Base-by-base conservation (phyloP, 2,888 invertebrate genomes). In the Pachycephus smyrnensis region DNA sequence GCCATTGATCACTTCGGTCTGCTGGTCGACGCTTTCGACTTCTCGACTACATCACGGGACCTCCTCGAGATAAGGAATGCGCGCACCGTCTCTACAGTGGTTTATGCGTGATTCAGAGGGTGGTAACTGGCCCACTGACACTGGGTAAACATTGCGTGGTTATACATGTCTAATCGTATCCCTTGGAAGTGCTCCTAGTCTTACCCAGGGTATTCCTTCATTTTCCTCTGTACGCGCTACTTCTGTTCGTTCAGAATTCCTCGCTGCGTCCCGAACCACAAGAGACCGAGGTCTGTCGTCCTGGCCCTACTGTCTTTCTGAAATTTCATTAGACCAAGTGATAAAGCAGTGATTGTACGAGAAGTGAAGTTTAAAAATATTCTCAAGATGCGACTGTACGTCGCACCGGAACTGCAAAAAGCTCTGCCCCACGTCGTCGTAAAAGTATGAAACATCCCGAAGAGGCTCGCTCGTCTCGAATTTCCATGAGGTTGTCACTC, bases 121-220 rank as follows among this genome's bases (percentile, higher is more conserved):
- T 71, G 71, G 11, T 71, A 71, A 71, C 12, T 23, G 71, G 71
- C 33, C 71, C 23, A 71, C 71, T 71, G 71, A 71, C 71, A 71
- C 71, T 71, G 71, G 32, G 71, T 71, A 71, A 33, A 71, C 71
- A 71, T 55, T 55, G 55, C 23, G 23, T 9, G 23, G 23, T 55
- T 55, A 23, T 23, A 23, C 23, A 9, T 23, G 55, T 55, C 55
- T 55, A 55, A 55, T 55, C 55, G 55, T 55, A 55, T 55, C 55
- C 23, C 55, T 55, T 55, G 55, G 23, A 55, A 23, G 55, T 55
- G 23, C 55, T 55, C 23, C 15, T 55, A 55, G 55, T 55, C 23
- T 33, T 33, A 23, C 15, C 15, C 40, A 40, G 40, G 15, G 15
- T 40, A 15, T 40, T 15, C 40, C 23, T 33, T 33, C 33, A 4